Conservation (phyloP, 92 coral and sea anemone species). For the Plumapathes pennacea region DNA sequence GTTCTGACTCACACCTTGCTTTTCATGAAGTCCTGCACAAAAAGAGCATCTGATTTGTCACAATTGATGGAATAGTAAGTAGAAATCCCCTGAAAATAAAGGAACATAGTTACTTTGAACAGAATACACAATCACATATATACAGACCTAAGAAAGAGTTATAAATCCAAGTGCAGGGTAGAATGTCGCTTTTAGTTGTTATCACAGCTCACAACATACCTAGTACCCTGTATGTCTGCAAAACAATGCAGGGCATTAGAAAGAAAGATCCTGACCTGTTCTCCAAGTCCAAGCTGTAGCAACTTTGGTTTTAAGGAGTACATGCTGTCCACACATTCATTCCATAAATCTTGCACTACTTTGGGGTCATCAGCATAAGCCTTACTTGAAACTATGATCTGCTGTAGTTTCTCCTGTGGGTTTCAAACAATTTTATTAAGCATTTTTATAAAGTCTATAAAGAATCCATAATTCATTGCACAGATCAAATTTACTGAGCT, state of each 20-base stretch:
- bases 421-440: neutral
- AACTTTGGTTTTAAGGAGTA: conserved; percentile 62
- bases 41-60: conserved; percentile 76
- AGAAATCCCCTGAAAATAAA: conserved; percentile 68
- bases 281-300: conserved; percentile 90
- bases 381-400: conserved; percentile 65
- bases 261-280: conserved; percentile 52
- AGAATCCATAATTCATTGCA: neutral
- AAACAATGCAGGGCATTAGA: neutral
- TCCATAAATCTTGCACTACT: conserved; percentile 69
- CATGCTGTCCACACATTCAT: conserved; percentile 64
- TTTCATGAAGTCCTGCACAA: conserved; percentile 91
- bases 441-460: neutral
- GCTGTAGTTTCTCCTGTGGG: conserved; percentile 70
- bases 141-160: no score
- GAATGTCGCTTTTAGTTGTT: no score
- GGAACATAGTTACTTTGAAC: no score
- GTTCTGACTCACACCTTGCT: conserved; percentile 71
- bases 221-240: neutral
- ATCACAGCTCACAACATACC: no score
- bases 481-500: no score
- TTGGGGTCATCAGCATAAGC: conserved; percentile 70
- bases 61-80: conserved; percentile 97
- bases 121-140: no score
- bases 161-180: no score